Conservation (phyloP, 2,797 vertebrate genomes). For the Eidolon dupreanum region DNA sequence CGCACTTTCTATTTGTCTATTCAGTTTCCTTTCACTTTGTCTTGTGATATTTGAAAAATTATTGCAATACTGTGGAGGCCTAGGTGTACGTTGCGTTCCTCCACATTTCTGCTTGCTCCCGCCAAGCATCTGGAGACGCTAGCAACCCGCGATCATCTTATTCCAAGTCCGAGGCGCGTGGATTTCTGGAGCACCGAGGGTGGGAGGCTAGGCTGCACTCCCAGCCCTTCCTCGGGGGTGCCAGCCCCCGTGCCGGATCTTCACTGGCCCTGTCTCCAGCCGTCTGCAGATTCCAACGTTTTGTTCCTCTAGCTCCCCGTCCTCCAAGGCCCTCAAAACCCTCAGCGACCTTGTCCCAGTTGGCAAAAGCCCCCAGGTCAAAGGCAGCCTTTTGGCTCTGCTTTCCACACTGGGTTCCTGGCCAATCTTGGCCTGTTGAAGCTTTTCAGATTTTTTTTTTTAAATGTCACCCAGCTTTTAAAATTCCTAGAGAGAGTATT, state of each 20-base stretch:
- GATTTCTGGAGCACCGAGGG: not conserved
- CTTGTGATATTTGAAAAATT: not conserved
- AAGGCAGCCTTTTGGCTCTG: not conserved
- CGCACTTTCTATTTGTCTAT: no score
- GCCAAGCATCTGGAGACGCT: not conserved
- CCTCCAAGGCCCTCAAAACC: not conserved
- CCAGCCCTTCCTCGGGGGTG: not conserved
- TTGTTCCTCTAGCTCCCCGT: not conserved
- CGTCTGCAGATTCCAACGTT: not conserved
- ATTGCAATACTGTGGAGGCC: not conserved
- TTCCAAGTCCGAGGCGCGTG: not conserved
- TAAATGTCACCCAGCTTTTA: not conserved
- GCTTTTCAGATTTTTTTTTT: not conserved
- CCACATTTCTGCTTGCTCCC: not conserved
- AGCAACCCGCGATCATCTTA: not conserved
- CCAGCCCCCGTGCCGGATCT: not conserved
- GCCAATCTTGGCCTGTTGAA: not conserved
- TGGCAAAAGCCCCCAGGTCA: not conserved
- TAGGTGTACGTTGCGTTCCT: not conserved
- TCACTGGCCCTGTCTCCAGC: not conserved
- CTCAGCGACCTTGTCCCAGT: not conserved
- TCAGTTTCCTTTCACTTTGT: no score
- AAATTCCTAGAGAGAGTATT: not conserved
- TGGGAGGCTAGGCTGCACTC: not conserved
- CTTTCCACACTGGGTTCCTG: not conserved